Evolutionary conservation across 2,113 vertebrate species (phyloP).

Genomic region (Pampusana beccarii): DNA sequence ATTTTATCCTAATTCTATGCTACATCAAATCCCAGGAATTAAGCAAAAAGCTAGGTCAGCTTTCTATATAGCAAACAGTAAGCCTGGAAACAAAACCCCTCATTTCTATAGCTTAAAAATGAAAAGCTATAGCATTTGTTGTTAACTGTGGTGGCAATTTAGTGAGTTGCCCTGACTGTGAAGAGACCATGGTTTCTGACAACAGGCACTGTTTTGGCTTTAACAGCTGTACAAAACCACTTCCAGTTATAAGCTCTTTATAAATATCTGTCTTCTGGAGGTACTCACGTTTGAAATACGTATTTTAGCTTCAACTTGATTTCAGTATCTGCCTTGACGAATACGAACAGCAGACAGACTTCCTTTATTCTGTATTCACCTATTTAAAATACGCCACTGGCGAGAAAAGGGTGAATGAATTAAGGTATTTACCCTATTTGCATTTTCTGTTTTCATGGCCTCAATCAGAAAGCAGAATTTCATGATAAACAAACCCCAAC

Average conservation of each 20-base stretch:
- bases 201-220: neutral
- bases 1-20: too few relatives aligned
- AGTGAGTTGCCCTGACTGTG: neutral
- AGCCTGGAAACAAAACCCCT: neutral
- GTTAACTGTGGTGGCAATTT: neutral
- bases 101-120: neutral
- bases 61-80: neutral
- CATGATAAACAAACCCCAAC: conserved; percentile 38
- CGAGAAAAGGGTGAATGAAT: neutral
- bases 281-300: neutral
- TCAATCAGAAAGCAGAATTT: conserved; percentile 35
- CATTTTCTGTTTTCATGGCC: neutral
- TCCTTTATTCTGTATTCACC: neutral
- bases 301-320: conserved; percentile 20
- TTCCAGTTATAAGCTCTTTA: conserved; percentile 27
- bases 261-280: neutral
- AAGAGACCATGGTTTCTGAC: neutral
- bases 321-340: neutral
- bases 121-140: neutral
- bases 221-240: conserved; percentile 39
- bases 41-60: neutral
- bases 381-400: neutral
- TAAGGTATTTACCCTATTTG: neutral
- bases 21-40: neutral
- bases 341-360: neutral